Conservation (phyloP, 2,113 vertebrate genomes). For the Okapia johnstoni region DNA sequence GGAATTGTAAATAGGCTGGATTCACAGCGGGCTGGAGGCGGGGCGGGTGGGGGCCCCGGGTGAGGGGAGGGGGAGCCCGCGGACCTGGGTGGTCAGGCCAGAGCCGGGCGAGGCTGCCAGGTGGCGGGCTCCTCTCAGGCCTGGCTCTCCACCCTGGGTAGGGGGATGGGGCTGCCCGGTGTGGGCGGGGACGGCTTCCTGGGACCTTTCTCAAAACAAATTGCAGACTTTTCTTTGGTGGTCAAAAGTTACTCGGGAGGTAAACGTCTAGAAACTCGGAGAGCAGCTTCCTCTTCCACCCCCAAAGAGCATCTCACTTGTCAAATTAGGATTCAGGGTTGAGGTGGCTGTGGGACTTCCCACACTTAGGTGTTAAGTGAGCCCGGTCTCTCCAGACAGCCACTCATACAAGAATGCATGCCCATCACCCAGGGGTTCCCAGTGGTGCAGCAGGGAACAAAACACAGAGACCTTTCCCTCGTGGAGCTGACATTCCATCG, state of each 20-base stretch:
- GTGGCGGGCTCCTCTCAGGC: not conserved
- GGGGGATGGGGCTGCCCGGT: not conserved
- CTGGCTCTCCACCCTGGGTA: not conserved
- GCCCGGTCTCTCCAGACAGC: too few relatives aligned
- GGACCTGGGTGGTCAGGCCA: constrained; percentile 4
- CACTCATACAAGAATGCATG: accelerated
- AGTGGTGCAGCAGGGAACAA: too few relatives aligned
- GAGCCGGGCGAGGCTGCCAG: not conserved
- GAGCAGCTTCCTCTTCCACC: not conserved
- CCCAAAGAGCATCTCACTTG: not conserved
- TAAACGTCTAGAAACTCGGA: constrained; percentile 13
- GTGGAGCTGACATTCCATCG: accelerated
- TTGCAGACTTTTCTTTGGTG: not conserved
- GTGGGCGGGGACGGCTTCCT: not conserved
- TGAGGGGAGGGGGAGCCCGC: not conserved
- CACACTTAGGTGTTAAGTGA: too few relatives aligned
- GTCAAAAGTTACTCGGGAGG: not conserved
- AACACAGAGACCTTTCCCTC: not conserved
- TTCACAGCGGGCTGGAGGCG: not conserved
- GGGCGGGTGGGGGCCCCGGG: not conserved
- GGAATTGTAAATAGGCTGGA: constrained; percentile 52
- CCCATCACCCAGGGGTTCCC: accelerated
- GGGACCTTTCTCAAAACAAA: constrained; percentile 9
- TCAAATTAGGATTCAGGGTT: not conserved
- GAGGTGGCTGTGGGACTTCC: not conserved